Base-by-base conservation (phyloP, 2,888 invertebrate species). In the Drosophila borborema region DNA sequence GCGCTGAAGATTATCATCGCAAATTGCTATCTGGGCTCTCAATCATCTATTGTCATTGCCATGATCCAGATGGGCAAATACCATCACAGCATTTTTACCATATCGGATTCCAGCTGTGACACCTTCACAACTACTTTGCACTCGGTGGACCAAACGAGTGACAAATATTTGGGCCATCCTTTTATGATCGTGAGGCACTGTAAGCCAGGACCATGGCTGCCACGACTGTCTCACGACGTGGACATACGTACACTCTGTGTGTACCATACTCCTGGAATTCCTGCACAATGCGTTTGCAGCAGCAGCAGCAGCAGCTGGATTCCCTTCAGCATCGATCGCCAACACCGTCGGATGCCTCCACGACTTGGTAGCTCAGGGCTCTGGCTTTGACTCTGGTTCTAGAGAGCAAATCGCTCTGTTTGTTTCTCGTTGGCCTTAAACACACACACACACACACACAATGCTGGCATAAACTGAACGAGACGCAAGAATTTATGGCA, bases 401-500 rank as follows among this genome's bases (percentile, higher is more conserved):
- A 67, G 70, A 68, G 80, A 80, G 80, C 74, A 85, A 80, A 85
- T 82, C 85, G 82, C 82, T 82, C 82, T 71, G 82, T 75, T 77
- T 77, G 74, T 77, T 77, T 65, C 36, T 67, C 56, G 70, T 46
- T 62, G 74, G 68, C 78, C 82, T 40, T 10, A 31, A 16, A 40
- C 16, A 40, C 40, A 12, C 45, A 45, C 43, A 20, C 45, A 51
- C 34, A 20, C 36, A 54, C 16, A 20, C 38, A 36, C 82, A 85
- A 87, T 82, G 81, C 79, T 80, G 79, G 75, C 72, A 74, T 79
- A 71, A 61, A 62, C 78, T 71, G 72, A 81, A 80, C 77, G 80
- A 79, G 80, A 78, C 80, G 73, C 81, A 89, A 83, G 77, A 89
- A 90, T 89, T 89, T 89, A 89, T 87, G 85, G 90, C 85, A 89